These are phyloP conservation scores for Synodontis membranacea DNA, from an alignment of 2,113 vertebrate genomes.

Conservation along the genomic window DNA sequence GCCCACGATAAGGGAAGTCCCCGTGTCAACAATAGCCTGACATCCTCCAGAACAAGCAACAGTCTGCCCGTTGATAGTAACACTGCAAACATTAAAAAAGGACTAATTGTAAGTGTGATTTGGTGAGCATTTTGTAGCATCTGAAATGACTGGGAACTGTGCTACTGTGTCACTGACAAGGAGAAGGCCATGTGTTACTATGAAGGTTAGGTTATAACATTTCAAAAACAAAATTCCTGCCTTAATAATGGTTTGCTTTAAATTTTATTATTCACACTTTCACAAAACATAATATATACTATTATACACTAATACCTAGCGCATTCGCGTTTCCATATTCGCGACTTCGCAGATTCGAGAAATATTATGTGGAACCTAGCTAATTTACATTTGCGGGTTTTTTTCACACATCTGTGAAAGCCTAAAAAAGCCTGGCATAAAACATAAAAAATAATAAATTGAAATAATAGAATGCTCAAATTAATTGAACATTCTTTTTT, in stretches of 20 bases:
- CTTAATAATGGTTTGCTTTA: too few species aligned
- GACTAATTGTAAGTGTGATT: not conserved
- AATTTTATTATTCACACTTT: too few species aligned
- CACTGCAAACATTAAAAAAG: slow-evolving; percentile 47
- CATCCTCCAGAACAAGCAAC: slow-evolving; percentile 65
- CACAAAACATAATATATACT: too few species aligned
- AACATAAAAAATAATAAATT: not conserved
- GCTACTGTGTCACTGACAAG: not conserved
- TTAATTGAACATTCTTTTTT: not conserved
- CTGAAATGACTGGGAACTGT: not conserved
- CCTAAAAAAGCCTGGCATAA: too few species aligned
- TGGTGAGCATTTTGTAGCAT: not conserved
- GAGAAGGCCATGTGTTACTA: not conserved
- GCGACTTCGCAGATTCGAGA: too few species aligned
- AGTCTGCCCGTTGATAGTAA: slow-evolving; percentile 64
- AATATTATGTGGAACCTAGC: too few species aligned
- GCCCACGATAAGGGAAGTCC: slow-evolving; percentile 68
- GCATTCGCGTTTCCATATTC: too few species aligned
- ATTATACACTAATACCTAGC: too few species aligned
- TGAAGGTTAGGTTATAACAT: not conserved
- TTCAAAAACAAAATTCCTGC: not conserved
- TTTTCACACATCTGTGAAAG: too few species aligned
- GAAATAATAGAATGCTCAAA: too few species aligned
- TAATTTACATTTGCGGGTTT: too few species aligned
- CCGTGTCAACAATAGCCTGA: slow-evolving; percentile 71